A percentile compares a stretch with the other conserved stretches of the same genome.
phyloP scores from a whole-genome alignment of 2,113 vertebrate genomes.

The Myocastor coypus region DNA sequence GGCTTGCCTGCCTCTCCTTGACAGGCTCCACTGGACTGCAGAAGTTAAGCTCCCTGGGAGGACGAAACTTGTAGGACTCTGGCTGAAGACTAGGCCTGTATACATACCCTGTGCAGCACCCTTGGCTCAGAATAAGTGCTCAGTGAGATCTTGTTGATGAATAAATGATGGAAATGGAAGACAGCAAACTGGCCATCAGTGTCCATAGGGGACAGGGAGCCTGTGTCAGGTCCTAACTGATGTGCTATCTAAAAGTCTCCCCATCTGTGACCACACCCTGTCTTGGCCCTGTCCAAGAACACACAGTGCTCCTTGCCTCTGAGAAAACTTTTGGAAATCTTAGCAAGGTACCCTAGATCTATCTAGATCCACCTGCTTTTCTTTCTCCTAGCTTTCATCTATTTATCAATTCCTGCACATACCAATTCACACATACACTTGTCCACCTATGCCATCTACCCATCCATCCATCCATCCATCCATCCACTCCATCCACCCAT shows the following conservation, averaged over 20 bases:
- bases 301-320: background rate
- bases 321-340: background rate
- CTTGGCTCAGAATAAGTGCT: background rate
- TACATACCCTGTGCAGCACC: background rate
- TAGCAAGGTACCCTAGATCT: background rate
- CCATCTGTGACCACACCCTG: accelerated
- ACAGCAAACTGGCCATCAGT: background rate
- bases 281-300: background rate
- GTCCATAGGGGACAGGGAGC: background rate
- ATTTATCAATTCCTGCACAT: background rate
- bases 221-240: background rate
- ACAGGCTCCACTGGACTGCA: background rate
- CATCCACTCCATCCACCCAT: background rate
- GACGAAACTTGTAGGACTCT: background rate
- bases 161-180: background rate
- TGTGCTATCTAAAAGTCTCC: background rate
- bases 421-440: background rate
- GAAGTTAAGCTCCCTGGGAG: constrained; percentile 47
- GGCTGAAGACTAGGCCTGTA: background rate
- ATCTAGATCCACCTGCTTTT: background rate
- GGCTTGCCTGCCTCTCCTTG: background rate
- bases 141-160: background rate
- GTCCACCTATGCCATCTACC: too few relatives aligned
- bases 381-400: background rate
- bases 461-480: too few relatives aligned